Evolutionary conservation across 2,113 vertebrate species (phyloP), one percentile per base, ranked within the genome.

Genomic region (Cricetomys ansorgei): DNA sequence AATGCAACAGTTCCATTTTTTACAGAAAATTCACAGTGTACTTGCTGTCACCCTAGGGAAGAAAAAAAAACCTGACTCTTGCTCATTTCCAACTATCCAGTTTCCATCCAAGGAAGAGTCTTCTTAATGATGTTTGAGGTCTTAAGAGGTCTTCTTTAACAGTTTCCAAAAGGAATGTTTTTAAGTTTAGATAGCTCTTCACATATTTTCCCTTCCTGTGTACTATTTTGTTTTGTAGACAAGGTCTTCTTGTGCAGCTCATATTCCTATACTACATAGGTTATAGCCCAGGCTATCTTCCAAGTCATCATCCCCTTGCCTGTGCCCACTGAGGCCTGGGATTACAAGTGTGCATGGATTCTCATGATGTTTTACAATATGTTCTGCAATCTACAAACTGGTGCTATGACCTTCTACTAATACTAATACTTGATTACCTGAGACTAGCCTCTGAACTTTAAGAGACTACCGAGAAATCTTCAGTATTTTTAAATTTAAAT

Each of bases 281-380:
- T 10, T 19, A 4, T 11, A 79, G 50, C 31, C 50, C 17, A 37
- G 34, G 17, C 4, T 53, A 17, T 8, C 17, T 37, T 77, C 29
- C 3, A 17, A 31, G 17, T 62, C 25, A 84, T 9, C 7, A 29
- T 23, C 43, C 25, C 31, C 40, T 8, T 11, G 16, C 59, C 59
- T 48, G 16, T 48, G 0, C 17, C 15, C 13, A 15, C 16, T 17
- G 21, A 34, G 1, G 29, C 16, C 17, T 43, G 40, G 57, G 0
- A 64, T 64, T 64, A 19, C 27, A 45, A 79, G 17, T 79, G 48
- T 62, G 15, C 13, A 17, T 55, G 16, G 21, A 1, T 48, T 48
- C 29, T n/a, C 7, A 0, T 7, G 3, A 6, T 10, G 25, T 59
- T 37, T 67, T 77, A n/a, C 37, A 70, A 48, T 2, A 0, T 1